phyloP scores from a whole-genome alignment of 2,888 invertebrate genomes.

The Cartodere bifasciata region DNA sequence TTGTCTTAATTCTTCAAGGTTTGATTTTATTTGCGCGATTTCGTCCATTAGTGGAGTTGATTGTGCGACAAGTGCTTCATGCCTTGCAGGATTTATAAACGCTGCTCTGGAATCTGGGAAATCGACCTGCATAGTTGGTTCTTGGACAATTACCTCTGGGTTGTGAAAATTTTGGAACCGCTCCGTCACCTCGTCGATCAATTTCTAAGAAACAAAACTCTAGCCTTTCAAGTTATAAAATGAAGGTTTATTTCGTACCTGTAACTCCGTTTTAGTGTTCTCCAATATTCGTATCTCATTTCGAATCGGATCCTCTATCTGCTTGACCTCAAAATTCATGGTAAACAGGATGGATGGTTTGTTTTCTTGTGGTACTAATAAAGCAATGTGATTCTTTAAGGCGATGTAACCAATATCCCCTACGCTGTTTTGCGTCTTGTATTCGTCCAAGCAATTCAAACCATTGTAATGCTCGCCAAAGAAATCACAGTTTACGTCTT shows the following conservation, averaged over 20 bases:
- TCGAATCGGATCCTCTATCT: slow-evolving; percentile 25
- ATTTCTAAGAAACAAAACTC: slow-evolving; percentile 6
- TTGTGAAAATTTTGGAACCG: slow-evolving; percentile 10
- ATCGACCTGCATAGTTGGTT: no score
- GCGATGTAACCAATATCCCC: slow-evolving; percentile 25
- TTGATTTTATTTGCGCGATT: no score
- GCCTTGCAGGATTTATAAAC: no score
- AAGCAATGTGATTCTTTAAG: slow-evolving; percentile 23
- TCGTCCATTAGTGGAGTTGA: no score
- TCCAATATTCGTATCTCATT: slow-evolving; percentile 24
- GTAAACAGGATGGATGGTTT: slow-evolving; percentile 22
- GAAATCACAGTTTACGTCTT: slow-evolving; percentile 28
- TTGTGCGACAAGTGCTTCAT: no score
- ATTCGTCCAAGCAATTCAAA: slow-evolving; percentile 26
- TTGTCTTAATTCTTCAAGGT: slow-evolving; percentile 15
- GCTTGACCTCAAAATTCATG: slow-evolving; percentile 24
- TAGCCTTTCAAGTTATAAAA: neutral
- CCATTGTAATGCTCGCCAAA: slow-evolving; percentile 24
- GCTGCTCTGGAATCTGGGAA: no score
- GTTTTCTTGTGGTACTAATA: slow-evolving; percentile 25
- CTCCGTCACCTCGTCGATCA: slow-evolving; percentile 13
- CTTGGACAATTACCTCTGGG: slow-evolving; percentile 3
- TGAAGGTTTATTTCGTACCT: no score
- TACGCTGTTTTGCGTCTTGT: slow-evolving; percentile 18
- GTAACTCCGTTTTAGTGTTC: slow-evolving; percentile 22